These are phyloP conservation scores for Gallinago media DNA, from an alignment of 2,113 vertebrate genomes.

Conservation along the genomic window DNA sequence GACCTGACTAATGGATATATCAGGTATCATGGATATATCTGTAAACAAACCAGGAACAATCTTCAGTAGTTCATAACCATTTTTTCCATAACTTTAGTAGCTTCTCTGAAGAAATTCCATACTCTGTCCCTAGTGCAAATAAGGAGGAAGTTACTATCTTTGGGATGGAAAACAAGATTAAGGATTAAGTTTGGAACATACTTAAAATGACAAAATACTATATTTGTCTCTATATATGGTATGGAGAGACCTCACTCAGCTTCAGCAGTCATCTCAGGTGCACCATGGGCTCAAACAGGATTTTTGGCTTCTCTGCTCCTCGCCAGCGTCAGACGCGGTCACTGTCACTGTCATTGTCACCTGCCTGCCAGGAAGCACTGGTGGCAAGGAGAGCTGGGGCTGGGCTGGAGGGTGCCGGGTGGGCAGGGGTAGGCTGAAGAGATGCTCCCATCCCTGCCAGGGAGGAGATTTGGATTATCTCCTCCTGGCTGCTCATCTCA, in stretches of 20 bases:
- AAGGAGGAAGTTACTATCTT: background rate
- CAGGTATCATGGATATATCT: too few relatives aligned
- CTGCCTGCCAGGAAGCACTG: background rate
- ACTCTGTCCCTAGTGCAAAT: background rate
- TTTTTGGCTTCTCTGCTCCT: background rate
- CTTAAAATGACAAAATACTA: too few relatives aligned
- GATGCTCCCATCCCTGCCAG: fast-evolving
- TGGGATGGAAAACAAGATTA: too few relatives aligned
- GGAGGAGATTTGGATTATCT: background rate
- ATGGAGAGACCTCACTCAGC: background rate
- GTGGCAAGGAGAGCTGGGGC: background rate
- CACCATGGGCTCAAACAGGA: fast-evolving
- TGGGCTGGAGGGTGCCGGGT: background rate
- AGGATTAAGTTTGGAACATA: too few relatives aligned
- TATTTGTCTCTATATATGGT: too few relatives aligned
- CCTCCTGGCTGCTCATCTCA: background rate
- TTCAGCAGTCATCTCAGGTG: background rate
- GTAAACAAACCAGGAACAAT: background rate
- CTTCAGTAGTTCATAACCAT: background rate
- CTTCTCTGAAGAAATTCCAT: background rate
- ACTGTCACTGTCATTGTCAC: constrained; percentile 3
- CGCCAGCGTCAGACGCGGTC: background rate
- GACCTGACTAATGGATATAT: background rate
- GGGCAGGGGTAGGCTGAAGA: fast-evolving
- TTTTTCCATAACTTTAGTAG: background rate